Percentiles rank a stretch among this genome's conserved stretches.
These are phyloP conservation scores for Saiga tatarica DNA, from an alignment of 2,113 vertebrate genomes.

Conservation along the genomic window DNA sequence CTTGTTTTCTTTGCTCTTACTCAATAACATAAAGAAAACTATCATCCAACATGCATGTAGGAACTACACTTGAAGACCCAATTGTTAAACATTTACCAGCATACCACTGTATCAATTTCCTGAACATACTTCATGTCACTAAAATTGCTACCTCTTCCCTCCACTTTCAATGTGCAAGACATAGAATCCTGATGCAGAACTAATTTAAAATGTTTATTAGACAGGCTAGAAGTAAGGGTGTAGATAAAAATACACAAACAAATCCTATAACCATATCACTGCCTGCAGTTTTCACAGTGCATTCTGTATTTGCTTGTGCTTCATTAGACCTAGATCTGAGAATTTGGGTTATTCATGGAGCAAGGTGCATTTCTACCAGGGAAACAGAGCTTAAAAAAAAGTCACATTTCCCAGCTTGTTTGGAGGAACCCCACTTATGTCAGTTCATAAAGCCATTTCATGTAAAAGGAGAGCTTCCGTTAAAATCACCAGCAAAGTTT, in stretches of 20 bases:
- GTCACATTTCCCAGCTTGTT: not conserved
- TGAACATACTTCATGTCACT: not conserved
- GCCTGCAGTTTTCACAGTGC: not conserved
- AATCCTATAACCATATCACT: not conserved
- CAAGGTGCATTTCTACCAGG: not conserved
- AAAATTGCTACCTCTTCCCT: not conserved
- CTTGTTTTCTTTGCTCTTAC: not conserved
- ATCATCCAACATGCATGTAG: not conserved
- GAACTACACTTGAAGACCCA: not conserved
- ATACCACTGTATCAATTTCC: not conserved
- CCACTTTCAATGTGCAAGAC: not conserved
- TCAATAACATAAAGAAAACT: not conserved
- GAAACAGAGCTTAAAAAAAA: not conserved
- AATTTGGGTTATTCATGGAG: not conserved
- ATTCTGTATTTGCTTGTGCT: not conserved
- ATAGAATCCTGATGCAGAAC: not conserved
- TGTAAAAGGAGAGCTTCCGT: not conserved
- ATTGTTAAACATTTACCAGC: not conserved
- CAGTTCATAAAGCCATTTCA: not conserved
- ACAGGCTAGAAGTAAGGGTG: not conserved
- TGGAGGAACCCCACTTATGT: not conserved
- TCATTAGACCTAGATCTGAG: not conserved
- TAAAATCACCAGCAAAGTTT: slow-evolving; percentile 9
- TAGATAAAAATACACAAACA: not conserved
- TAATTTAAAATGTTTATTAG: not conserved